These are phyloP conservation scores for Eristalis intricaria DNA, from an alignment of 2,888 invertebrate species.

Conservation along the genomic window DNA sequence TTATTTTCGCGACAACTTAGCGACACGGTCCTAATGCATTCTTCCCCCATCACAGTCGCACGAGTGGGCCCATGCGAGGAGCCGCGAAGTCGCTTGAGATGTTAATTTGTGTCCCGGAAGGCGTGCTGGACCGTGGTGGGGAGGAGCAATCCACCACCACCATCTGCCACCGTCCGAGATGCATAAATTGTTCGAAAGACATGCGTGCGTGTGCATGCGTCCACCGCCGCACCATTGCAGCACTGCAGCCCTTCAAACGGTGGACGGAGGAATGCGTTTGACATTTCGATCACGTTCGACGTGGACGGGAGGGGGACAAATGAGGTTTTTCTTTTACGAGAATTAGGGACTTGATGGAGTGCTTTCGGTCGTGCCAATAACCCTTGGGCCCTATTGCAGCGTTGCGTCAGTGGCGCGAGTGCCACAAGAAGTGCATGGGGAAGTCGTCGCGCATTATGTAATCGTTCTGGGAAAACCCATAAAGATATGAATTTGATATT, in stretches of 20 bases:
- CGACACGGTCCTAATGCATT: conserved; percentile 58
- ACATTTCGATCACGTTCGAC: conserved; percentile 66
- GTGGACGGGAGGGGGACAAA: conserved; percentile 5
- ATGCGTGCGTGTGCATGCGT: conserved; percentile 54
- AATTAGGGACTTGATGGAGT: conserved; percentile 67
- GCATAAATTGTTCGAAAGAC: conserved; percentile 53
- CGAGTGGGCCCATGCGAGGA: too few relatives aligned
- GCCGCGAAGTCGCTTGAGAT: conserved; percentile 37
- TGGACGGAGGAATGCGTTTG: neutral
- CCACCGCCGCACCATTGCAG: neutral
- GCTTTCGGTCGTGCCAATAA: conserved; percentile 65
- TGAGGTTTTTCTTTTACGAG: conserved; percentile 64
- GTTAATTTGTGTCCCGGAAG: conserved; percentile 55
- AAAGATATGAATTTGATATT: conserved; percentile 26
- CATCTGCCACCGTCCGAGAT: conserved; percentile 20
- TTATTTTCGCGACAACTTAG: conserved; percentile 66
- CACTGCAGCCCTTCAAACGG: neutral
- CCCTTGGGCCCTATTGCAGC: conserved; percentile 33
- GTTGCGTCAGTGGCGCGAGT: conserved; percentile 46
- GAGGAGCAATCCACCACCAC: conserved; percentile 3
- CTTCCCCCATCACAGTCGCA: conserved; percentile 27
- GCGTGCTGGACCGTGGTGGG: conserved; percentile 2
- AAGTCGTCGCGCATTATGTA: conserved; percentile 40
- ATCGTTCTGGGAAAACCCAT: conserved; percentile 41
- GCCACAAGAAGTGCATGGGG: conserved; percentile 36